These are phyloP conservation scores for Arrhopalites spinosus DNA, from an alignment of 2,888 invertebrate genomes.

Conservation along the genomic window DNA sequence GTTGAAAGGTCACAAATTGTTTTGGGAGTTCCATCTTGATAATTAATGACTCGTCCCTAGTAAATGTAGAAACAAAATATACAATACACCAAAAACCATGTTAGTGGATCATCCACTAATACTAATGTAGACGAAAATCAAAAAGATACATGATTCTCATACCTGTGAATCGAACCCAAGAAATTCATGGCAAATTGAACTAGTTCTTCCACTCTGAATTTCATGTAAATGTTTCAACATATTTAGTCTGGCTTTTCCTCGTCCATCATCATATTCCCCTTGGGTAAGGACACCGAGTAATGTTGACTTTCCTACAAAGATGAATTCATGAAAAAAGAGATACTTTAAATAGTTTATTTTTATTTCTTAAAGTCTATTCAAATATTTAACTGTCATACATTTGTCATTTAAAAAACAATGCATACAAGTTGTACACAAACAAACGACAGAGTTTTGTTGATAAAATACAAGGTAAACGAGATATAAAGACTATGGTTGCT, in stretches of 20 bases:
- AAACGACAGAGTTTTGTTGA: too few species aligned
- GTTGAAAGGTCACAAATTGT: constrained; percentile 91
- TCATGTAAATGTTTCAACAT: constrained; percentile 93
- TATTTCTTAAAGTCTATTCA: too few species aligned
- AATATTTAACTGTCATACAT: too few species aligned
- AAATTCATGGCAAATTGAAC: constrained; percentile 94
- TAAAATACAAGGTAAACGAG: not conserved
- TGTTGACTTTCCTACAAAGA: constrained; percentile 34
- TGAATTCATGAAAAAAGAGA: too few species aligned
- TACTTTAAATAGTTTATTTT: too few species aligned
- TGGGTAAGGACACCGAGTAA: constrained; percentile 93
- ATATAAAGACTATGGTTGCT: not conserved
- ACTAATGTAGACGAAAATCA: not conserved
- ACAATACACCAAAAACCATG: too few species aligned
- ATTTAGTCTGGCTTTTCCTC: constrained; percentile 91
- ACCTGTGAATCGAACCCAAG: constrained; percentile 88
- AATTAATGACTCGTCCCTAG: constrained; percentile 82
- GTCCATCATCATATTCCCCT: constrained; percentile 93
- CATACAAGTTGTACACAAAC: too few species aligned
- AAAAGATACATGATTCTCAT: constrained; percentile 21
- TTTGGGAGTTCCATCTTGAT: constrained; percentile 85
- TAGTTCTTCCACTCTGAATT: constrained; percentile 90
- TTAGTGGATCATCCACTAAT: too few species aligned
- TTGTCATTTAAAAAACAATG: too few species aligned
- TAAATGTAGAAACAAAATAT: not conserved